Conservation (phyloP, 1,140 invertebrate genomes). For the Panulirus ornatus region DNA sequence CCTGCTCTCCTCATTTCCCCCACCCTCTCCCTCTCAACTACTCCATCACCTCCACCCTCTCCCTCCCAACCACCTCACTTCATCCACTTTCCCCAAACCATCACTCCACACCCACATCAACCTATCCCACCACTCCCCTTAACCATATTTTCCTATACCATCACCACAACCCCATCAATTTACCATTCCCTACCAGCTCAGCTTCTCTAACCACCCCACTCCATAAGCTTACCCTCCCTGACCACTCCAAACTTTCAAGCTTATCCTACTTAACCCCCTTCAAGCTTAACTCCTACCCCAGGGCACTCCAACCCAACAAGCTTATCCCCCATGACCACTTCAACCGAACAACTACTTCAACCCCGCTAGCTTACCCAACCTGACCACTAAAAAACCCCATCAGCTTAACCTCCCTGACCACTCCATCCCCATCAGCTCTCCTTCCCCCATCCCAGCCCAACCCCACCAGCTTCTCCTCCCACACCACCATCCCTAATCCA, state of each 20-base stretch:
- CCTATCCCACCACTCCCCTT: not conserved
- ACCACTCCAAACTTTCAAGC: not conserved
- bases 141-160: not conserved
- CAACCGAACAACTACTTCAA: no score
- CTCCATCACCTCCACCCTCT: not conserved
- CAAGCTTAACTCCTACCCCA: no score
- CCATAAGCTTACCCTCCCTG: no score
- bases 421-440: not conserved
- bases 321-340: no score
- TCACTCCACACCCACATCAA: not conserved
- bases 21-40: slow-evolving; percentile 21
- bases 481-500: not conserved
- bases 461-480: not conserved
- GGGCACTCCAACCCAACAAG: no score
- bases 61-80: not conserved
- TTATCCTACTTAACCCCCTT: not conserved
- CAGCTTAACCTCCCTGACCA: no score
- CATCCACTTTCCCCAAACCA: not conserved
- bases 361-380: no score
- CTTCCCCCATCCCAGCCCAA: not conserved
- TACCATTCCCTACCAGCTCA: not conserved
- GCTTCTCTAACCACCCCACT: not conserved
- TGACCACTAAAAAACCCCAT: no score
- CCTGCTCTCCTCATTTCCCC: not conserved
- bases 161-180: not conserved